These are phyloP conservation scores for Dicaeum eximium DNA, from an alignment of 2,113 vertebrate genomes.

Conservation along the genomic window DNA sequence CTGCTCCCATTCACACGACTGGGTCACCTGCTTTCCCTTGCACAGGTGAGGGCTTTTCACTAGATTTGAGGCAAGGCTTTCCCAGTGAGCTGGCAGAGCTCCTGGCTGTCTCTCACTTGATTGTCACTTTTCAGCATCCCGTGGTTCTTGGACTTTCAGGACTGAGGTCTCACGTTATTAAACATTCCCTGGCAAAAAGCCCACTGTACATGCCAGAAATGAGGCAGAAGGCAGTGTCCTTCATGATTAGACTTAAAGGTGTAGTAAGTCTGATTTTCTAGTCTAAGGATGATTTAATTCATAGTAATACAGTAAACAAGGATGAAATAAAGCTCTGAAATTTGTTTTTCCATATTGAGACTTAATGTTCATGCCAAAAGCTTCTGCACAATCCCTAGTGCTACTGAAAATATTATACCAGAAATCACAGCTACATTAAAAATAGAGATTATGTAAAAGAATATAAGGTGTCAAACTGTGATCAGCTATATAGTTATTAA, in stretches of 20 bases:
- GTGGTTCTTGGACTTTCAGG: not conserved
- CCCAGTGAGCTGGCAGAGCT: not conserved
- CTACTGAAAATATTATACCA: not conserved
- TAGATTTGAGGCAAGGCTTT: not conserved
- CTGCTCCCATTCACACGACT: fast-evolving
- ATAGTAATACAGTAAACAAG: not conserved
- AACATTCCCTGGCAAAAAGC: not conserved
- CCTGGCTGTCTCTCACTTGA: not conserved
- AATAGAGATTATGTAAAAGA: not conserved
- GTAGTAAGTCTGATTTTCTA: not conserved
- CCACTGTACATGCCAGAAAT: not conserved
- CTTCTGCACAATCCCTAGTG: not conserved
- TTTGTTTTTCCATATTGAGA: not conserved
- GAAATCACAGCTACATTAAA: not conserved
- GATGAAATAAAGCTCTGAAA: not conserved
- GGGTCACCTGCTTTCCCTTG: not conserved
- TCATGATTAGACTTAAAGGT: not conserved
- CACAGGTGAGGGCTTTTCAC: not conserved
- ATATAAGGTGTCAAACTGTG: not conserved
- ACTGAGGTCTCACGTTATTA: not conserved
- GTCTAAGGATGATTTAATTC: not conserved
- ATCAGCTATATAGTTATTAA: not conserved
- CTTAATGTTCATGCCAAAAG: not conserved
- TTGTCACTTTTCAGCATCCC: not conserved
- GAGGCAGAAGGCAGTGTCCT: not conserved